Conservation (phyloP, 2,888 invertebrate species). For the Scotopteryx bipunctaria region DNA sequence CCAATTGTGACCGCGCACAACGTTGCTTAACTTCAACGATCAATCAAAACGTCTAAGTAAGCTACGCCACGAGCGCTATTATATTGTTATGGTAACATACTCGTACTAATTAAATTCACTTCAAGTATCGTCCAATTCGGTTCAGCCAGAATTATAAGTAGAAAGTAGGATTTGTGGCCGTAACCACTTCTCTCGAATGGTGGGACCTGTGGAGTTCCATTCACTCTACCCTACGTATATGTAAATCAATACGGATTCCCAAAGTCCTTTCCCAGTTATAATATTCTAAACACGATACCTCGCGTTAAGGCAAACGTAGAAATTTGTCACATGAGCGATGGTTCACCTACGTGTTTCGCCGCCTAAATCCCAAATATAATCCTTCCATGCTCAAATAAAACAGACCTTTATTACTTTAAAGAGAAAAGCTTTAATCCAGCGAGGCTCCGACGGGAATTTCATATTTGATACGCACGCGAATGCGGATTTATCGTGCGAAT, state of each 20-base stretch:
- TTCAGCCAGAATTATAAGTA: too few species aligned
- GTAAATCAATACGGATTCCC: slow-evolving; percentile 76
- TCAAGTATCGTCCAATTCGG: too few species aligned
- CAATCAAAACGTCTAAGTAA: too few species aligned
- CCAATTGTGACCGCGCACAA: too few species aligned
- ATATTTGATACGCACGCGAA: slow-evolving; percentile 68
- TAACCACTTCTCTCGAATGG: background rate
- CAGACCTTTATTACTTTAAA: slow-evolving; percentile 82
- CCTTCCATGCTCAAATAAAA: slow-evolving; percentile 75
- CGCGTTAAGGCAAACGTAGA: slow-evolving; percentile 83
- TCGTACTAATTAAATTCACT: too few species aligned
- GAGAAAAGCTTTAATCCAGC: slow-evolving; percentile 78
- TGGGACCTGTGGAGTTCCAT: slow-evolving; percentile 26
- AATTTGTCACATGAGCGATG: slow-evolving; percentile 84
- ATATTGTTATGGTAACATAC: too few species aligned
- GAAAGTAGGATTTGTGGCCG: background rate
- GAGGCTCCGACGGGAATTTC: slow-evolving; percentile 67
- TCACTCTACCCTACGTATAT: slow-evolving; percentile 55
- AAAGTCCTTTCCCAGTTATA: slow-evolving; percentile 64
- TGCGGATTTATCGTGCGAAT: slow-evolving; percentile 70
- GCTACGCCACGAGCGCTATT: too few species aligned
- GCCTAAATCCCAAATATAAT: slow-evolving; percentile 81
- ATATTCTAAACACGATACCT: slow-evolving; percentile 80
- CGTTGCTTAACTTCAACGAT: too few species aligned
- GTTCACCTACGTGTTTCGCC: slow-evolving; percentile 81